Conservation (phyloP, 2,888 invertebrate species). For the Pomacea canaliculata region DNA sequence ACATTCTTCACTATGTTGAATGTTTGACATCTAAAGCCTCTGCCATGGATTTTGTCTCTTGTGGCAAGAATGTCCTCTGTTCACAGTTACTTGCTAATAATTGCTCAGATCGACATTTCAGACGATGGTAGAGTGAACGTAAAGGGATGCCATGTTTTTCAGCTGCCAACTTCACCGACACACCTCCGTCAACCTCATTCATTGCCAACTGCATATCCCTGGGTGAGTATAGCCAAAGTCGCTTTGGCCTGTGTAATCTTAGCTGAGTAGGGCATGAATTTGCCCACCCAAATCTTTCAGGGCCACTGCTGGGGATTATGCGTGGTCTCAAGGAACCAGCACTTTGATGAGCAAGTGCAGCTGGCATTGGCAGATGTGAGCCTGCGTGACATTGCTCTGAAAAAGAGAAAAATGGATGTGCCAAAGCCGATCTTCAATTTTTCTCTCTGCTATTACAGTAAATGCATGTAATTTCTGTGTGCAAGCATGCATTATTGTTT, state of each 20-base stretch:
- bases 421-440: background rate
- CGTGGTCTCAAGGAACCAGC: no score
- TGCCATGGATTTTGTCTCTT: no score
- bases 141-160: conserved; percentile 20
- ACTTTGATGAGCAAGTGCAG: no score
- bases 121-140: conserved; percentile 21
- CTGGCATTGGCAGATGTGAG: no score
- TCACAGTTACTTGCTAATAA: background rate
- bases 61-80: background rate
- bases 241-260: background rate
- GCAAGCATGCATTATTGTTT: no score
- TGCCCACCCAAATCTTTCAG: no score
- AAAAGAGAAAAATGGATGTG: conserved; percentile 5
- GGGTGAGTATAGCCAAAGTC: conserved; percentile 8
- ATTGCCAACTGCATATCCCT: conserved; percentile 15
- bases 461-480: no score
- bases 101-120: conserved; percentile 8
- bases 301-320: no score
- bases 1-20: no score
- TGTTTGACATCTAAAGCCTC: no score
- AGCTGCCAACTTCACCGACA: conserved; percentile 12
- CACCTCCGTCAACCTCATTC: conserved; percentile 14
- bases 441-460: no score
- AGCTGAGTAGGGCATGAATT: no score
- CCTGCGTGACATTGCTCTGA: conserved; percentile 1